phyloP scores from a whole-genome alignment of 2,113 vertebrate species.

The Scalopus aquaticus region DNA sequence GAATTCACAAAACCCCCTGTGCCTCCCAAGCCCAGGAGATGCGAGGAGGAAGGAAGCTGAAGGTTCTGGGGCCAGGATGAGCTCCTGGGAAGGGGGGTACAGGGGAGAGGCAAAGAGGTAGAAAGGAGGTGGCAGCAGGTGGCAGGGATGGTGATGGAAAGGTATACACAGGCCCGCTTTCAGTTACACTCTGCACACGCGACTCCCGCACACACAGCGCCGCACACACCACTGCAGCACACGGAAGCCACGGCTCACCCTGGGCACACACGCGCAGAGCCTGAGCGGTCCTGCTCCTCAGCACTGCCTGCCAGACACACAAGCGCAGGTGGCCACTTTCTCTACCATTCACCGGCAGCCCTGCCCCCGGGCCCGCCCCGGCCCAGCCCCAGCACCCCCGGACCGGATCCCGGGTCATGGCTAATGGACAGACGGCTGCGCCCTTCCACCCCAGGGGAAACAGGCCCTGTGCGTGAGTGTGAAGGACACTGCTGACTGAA shows the following conservation, averaged over 20 bases:
- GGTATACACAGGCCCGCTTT: constrained; percentile 51
- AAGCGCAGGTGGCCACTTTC: neutral
- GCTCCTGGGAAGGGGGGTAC: neutral
- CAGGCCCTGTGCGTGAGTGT: neutral
- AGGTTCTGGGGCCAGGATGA: neutral
- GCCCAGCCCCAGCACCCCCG: constrained; percentile 53
- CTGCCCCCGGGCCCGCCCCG: constrained; percentile 60
- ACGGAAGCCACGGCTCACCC: neutral
- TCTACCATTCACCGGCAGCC: constrained; percentile 68
- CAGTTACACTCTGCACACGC: constrained; percentile 19
- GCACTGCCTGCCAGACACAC: neutral
- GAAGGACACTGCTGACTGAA: neutral
- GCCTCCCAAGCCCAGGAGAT: constrained; percentile 13
- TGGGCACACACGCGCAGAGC: neutral
- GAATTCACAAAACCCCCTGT: neutral
- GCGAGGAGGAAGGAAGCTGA: neutral
- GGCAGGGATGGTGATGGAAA: constrained; percentile 71
- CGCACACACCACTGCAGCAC: neutral
- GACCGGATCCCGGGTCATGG: neutral
- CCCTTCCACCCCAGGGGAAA: neutral
- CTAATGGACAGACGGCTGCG: neutral
- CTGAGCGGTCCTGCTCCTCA: neutral
- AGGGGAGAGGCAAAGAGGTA: constrained; percentile 23
- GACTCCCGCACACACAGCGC: neutral
- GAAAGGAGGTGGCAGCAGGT: constrained; percentile 44